These are phyloP conservation scores for Petrophora chlorosata DNA, from an alignment of 2,888 invertebrate genomes.

Conservation along the genomic window DNA sequence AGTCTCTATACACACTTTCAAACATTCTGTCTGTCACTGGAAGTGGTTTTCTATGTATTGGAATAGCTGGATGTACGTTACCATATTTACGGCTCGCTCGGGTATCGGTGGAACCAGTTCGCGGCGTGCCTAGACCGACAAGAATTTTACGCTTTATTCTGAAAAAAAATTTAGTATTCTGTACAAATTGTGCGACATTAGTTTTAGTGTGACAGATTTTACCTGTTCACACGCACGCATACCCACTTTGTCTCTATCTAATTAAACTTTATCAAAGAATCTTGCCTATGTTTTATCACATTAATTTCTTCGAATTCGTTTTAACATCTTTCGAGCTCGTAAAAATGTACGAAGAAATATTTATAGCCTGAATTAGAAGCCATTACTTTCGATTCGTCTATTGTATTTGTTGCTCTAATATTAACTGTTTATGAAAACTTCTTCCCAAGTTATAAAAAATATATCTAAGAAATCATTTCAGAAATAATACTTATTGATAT, in stretches of 20 bases:
- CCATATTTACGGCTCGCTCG: constrained; percentile 39
- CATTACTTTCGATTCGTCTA: background rate
- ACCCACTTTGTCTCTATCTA: constrained; percentile 1
- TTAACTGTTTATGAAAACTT: background rate
- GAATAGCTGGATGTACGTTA: constrained; percentile 39
- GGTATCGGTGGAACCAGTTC: constrained; percentile 47
- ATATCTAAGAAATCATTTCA: too few relatives aligned
- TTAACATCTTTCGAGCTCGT: too few relatives aligned
- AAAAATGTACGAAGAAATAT: background rate
- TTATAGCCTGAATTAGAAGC: background rate
- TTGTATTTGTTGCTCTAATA: background rate
- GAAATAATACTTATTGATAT: too few relatives aligned
- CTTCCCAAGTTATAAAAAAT: too few relatives aligned
- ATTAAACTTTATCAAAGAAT: too few relatives aligned
- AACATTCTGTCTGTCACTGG: constrained; percentile 50
- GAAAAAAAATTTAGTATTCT: constrained; percentile 10
- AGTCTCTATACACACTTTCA: constrained; percentile 44
- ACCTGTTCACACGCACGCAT: background rate
- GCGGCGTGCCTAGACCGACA: constrained; percentile 31
- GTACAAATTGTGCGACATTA: constrained; percentile 17
- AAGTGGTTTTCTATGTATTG: constrained; percentile 60
- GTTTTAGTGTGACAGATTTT: constrained; percentile 7
- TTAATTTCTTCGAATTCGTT: too few relatives aligned
- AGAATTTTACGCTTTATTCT: constrained; percentile 31
- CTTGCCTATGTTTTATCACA: too few relatives aligned